These are phyloP conservation scores for Siphamia tubifer DNA, from an alignment of 2,113 vertebrate genomes.

Conservation along the genomic window DNA sequence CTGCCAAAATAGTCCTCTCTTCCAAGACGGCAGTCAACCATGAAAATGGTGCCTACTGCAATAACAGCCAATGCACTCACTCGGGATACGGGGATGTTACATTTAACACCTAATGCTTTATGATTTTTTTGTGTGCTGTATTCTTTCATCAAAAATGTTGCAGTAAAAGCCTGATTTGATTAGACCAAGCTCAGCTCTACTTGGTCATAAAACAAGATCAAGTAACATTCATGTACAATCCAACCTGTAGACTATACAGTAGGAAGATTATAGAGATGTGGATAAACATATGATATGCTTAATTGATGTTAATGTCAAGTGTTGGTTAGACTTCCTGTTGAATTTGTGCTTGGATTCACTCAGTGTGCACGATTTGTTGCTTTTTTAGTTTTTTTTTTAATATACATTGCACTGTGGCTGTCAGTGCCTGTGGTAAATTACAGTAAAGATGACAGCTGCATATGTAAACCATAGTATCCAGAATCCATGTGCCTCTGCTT, in stretches of 20 bases:
- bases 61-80: slow-evolving; percentile 31
- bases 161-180: neutral
- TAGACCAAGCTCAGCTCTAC: neutral
- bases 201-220: neutral
- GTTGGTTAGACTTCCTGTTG: too few relatives aligned
- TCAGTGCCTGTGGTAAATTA: neutral
- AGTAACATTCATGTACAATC: neutral
- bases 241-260: neutral
- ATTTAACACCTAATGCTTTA: slow-evolving; percentile 19
- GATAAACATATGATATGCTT: too few relatives aligned
- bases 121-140: neutral
- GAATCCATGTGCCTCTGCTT: neutral
- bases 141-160: slow-evolving; percentile 17
- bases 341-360: neutral
- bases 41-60: slow-evolving; percentile 45
- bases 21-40: slow-evolving; percentile 57
- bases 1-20: slow-evolving; percentile 60
- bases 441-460: neutral
- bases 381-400: neutral
- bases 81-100: slow-evolving; percentile 32
- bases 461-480: slow-evolving; percentile 8
- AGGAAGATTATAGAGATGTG: too few relatives aligned
- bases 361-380: neutral
- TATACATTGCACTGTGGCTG: neutral
- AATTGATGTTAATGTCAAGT: too few relatives aligned